Conservation (phyloP, 2,888 invertebrate species). For the Leptinotarsa rubiginosa region DNA sequence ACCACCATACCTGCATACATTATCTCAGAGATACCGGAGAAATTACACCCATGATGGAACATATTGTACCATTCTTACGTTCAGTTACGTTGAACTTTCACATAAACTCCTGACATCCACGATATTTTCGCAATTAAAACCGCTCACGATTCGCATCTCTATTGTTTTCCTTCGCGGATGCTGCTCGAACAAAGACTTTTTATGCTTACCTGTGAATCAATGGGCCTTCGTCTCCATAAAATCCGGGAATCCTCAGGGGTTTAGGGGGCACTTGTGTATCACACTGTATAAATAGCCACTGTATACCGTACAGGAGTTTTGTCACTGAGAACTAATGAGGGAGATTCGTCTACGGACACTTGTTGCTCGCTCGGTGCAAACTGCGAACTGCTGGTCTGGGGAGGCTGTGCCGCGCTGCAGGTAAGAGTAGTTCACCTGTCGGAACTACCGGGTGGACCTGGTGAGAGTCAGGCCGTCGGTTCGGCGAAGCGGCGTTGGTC, state of each 20-base stretch:
- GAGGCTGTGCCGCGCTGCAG: conserved; percentile 27
- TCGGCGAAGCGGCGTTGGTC: not conserved
- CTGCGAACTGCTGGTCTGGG: conserved; percentile 21
- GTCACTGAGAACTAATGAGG: not conserved
- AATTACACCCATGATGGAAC: conserved; percentile 20
- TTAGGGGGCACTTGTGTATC: not conserved
- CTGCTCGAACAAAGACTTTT: conserved; percentile 7
- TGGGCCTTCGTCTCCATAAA: conserved; percentile 18
- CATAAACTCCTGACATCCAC: conserved; percentile 23
- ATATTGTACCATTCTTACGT: conserved; percentile 28
- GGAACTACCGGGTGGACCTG: conserved; percentile 23
- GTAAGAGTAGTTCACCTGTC: conserved; percentile 44
- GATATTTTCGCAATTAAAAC: conserved; percentile 17
- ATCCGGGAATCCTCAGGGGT: not conserved
- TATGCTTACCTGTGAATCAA: conserved; percentile 5
- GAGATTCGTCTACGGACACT: not conserved
- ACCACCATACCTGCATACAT: conserved; percentile 17
- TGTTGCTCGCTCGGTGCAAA: conserved; percentile 12
- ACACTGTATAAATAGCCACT: not conserved
- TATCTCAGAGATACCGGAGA: conserved; percentile 14
- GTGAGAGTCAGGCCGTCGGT: not conserved
- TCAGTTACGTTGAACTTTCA: conserved; percentile 32
- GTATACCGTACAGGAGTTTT: not conserved
- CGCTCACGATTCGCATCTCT: not conserved
- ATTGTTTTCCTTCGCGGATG: not conserved